A percentile compares a stretch with the other conserved stretches of the same genome.
Conservation (phyloP, 2,113 vertebrate species). For the Symphodus melops region DNA sequence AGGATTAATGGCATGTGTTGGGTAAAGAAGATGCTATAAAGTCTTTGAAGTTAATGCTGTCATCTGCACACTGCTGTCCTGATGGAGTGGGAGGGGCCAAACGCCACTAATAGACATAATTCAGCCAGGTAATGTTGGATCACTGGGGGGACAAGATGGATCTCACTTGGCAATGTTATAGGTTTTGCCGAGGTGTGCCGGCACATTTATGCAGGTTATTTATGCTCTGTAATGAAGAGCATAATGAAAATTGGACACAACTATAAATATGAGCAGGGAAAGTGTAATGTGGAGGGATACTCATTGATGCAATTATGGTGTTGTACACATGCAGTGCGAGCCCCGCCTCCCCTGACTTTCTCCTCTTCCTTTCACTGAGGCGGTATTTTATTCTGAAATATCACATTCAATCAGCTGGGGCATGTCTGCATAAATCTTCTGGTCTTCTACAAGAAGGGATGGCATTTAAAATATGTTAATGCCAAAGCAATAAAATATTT, state of each 20-base stretch:
- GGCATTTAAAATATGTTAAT: conserved; percentile 76
- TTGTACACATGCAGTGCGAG: conserved; percentile 74
- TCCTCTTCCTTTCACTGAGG: conserved; percentile 56
- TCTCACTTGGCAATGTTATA: conserved; percentile 82
- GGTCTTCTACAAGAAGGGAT: conserved; percentile 43
- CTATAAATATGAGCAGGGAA: conserved; percentile 84
- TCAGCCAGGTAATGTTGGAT: conserved; percentile 84
- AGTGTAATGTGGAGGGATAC: conserved; percentile 79
- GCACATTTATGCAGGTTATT: conserved; percentile 86
- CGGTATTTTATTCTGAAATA: conserved; percentile 72
- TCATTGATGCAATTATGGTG: conserved; percentile 84
- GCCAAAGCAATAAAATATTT: conserved; percentile 63
- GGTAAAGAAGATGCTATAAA: conserved; percentile 87
- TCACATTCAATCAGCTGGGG: conserved; percentile 71
- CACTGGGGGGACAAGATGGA: conserved; percentile 80
- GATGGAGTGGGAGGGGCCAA: conserved; percentile 77
- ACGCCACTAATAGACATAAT: conserved; percentile 81
- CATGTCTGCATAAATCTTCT: conserved; percentile 66
- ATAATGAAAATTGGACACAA: conserved; percentile 88
- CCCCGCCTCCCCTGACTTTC: conserved; percentile 57
- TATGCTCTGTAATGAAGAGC: conserved; percentile 85
- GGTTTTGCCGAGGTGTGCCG: conserved; percentile 69
- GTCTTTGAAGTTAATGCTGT: conserved; percentile 84
- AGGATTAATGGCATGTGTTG: conserved; percentile 83
- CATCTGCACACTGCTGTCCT: conserved; percentile 73